Evolutionary conservation across 2,888 invertebrate genomes (phyloP), one percentile per base, ranked within the genome.

Genomic region (Mechanitis messenoides): DNA sequence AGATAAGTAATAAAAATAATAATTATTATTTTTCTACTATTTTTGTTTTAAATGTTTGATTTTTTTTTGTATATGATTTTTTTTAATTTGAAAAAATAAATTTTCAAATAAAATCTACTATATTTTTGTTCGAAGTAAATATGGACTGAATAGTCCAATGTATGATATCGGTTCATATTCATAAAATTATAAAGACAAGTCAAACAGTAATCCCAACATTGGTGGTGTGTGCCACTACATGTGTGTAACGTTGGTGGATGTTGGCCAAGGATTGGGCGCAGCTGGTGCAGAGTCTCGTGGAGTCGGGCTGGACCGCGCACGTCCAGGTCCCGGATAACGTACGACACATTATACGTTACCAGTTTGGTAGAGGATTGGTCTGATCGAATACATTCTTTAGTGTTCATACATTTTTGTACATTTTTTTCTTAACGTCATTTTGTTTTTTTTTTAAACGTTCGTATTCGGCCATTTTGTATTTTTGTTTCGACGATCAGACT

Each of bases 211-310:
- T 58, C 63, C 58, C 50, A 33, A 45, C 11, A 56, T 58, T 63
- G 64, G 62, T 66, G 64, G 63, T 69, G 62, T 71, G 66, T 68
- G 71, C 68, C 72, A 56, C 72, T 79, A 77, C 74, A 76, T 75
- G 75, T 79, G 75, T 84, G 80, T 87, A 84, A 87, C 83, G 78
- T 86, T 82, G 83, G 83, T 86, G 84, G 87, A 84, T 86, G 87
- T 87, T 85, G 84, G 79, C 80, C 78, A 91, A 95, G 95, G 95
- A 95, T 92, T 95, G 95, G 95, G 94, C 94, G 91, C 94, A 95
- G 92, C 91, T 95, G 92, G 94, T 95, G 91, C 94, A 95, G 92
- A 94, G 94, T 90, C 93, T 95, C 87, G 93, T 95, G 91, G 95
- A 95, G 91, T 94, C 94, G 80, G 94, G 94, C 90, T 94, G 94